These are phyloP conservation scores for Drosophila borborema DNA, from an alignment of 2,888 invertebrate species.

Conservation along the genomic window DNA sequence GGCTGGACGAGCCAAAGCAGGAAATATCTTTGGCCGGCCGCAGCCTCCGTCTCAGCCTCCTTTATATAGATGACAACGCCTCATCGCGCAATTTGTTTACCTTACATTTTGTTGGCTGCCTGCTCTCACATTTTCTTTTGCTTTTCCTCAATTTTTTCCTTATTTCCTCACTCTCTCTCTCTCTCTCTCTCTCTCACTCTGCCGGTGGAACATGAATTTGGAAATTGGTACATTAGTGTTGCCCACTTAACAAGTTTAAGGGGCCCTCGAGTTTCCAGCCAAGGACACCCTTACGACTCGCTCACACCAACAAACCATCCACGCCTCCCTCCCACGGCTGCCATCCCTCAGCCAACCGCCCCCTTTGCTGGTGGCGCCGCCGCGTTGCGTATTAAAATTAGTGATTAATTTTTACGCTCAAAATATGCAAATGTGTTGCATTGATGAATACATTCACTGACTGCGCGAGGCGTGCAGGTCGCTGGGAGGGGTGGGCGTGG, in stretches of 20 bases:
- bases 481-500: slow-evolving; percentile 38
- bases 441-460: slow-evolving; percentile 82
- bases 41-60: slow-evolving; percentile 31
- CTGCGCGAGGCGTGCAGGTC: neutral
- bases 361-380: slow-evolving; percentile 35
- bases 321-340: neutral
- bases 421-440: slow-evolving; percentile 84
- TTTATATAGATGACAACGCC: slow-evolving; percentile 83
- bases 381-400: slow-evolving; percentile 83
- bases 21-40: slow-evolving; percentile 75
- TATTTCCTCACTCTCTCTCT: neutral
- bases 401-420: slow-evolving; percentile 84
- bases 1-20: slow-evolving; percentile 48
- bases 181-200: no score
- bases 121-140: slow-evolving; percentile 17
- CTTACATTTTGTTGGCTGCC: slow-evolving; percentile 61
- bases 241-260: slow-evolving; percentile 83
- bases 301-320: neutral
- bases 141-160: slow-evolving; percentile 17
- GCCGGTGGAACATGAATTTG: slow-evolving; percentile 75
- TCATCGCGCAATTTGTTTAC: slow-evolving; percentile 84
- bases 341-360: neutral
- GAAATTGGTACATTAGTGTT: slow-evolving; percentile 84
- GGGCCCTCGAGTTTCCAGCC: slow-evolving; percentile 46
- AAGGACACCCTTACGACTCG: slow-evolving; percentile 12